Evolutionary conservation across 2,113 vertebrate genomes (phyloP).

Genomic region (Rattus norvegicus): DNA sequence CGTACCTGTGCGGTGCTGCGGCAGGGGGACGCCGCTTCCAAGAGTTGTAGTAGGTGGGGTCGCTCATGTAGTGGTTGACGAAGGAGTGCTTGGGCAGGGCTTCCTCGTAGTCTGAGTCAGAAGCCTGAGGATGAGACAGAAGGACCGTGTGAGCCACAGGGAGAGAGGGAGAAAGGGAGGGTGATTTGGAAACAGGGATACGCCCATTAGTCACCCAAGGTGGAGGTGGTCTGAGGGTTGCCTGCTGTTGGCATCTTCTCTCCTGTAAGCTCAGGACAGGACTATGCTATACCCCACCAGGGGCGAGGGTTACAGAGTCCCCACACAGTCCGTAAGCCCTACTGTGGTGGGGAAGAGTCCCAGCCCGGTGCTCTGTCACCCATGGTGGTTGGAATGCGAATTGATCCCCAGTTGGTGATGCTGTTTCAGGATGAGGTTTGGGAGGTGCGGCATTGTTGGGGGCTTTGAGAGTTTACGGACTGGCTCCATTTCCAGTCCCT

Average conservation of each 20-base stretch:
- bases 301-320: not conserved
- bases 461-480: not conserved
- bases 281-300: rapidly evolving
- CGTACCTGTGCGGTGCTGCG: slow-evolving; percentile 90
- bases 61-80: slow-evolving; percentile 99
- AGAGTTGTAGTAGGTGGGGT: slow-evolving; percentile 97
- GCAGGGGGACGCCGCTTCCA: slow-evolving; percentile 95
- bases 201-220: not conserved
- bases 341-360: not conserved
- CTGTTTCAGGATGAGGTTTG: not conserved
- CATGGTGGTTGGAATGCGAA: not conserved
- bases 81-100: slow-evolving; percentile 96
- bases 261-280: not conserved
- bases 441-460: not conserved
- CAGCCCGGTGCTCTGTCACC: not conserved
- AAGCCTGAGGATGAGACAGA: slow-evolving; percentile 84
- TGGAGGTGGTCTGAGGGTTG: rapidly evolving
- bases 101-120: slow-evolving; percentile 96
- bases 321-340: not conserved
- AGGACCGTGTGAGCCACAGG: not conserved
- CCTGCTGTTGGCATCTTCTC: not conserved
- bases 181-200: not conserved
- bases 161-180: no score
- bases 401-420: not conserved
- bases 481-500: not conserved